Conservation (phyloP, 1,140 invertebrate species). For the Drosophila seguyi region DNA sequence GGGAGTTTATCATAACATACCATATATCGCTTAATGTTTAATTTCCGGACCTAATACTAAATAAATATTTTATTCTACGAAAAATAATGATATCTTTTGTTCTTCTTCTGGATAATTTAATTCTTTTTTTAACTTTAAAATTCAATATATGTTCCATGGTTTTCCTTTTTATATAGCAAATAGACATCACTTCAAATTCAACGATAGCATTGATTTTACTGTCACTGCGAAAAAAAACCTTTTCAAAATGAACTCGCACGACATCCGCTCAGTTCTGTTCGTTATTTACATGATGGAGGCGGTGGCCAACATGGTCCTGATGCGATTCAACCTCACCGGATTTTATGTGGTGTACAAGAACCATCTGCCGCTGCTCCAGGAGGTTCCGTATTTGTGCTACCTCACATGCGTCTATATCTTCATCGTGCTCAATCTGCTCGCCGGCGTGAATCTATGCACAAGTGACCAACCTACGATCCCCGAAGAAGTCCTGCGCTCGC, state of each 20-base stretch:
- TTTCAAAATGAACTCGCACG: neutral
- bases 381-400: neutral
- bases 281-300: neutral
- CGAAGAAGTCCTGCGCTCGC: neutral
- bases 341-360: slow-evolving; percentile 1
- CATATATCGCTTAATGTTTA: slow-evolving; percentile 64
- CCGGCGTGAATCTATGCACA: neutral
- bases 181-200: too few species aligned
- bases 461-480: neutral
- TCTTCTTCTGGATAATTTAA: too few species aligned
- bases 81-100: too few species aligned
- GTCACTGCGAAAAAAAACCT: neutral
- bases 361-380: neutral
- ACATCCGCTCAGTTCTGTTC: neutral
- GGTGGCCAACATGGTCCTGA: neutral
- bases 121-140: too few species aligned
- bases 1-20: slow-evolving; percentile 51
- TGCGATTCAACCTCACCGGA: neutral
- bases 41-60: slow-evolving; percentile 45
- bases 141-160: too few species aligned
- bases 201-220: neutral
- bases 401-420: neutral
- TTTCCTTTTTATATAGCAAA: too few species aligned
- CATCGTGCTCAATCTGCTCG: neutral
- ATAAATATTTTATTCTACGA: slow-evolving; percentile 65